Conservation (phyloP, 2,888 invertebrate genomes). For the Caenorhabditis zanzibari region DNA sequence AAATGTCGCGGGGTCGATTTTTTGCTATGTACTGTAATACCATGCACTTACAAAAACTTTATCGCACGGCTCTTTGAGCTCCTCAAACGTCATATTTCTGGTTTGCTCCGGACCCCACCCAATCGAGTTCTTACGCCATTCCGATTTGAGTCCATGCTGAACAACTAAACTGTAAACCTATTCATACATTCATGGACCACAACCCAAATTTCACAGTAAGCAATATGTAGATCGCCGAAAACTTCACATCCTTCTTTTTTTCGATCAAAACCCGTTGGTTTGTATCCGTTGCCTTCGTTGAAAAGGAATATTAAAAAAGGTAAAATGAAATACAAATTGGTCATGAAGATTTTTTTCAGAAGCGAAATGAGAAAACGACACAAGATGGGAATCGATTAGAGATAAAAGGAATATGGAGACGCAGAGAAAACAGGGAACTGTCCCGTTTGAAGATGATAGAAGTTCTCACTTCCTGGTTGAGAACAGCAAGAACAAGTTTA, state of each 20-base stretch:
- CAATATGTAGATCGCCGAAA: slow-evolving; percentile 2
- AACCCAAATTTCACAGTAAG: slow-evolving; percentile 12
- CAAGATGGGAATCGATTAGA: background rate
- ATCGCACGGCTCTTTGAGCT: slow-evolving; percentile 9
- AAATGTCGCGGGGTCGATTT: too few relatives aligned
- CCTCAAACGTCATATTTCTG: background rate
- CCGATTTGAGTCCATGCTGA: background rate
- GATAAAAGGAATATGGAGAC: background rate
- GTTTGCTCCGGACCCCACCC: slow-evolving; percentile 3
- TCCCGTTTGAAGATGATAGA: background rate
- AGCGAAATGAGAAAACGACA: background rate
- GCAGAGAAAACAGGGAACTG: background rate
- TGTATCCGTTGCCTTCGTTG: background rate
- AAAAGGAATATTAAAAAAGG: background rate
- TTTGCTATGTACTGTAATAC: too few relatives aligned
- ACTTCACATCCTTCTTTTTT: slow-evolving; percentile 6
- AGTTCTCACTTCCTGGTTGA: background rate
- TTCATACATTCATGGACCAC: background rate
- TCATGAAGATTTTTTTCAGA: background rate
- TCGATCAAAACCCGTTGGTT: background rate
- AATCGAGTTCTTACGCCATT: slow-evolving; percentile 2
- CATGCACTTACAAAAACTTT: background rate
- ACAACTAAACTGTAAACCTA: background rate
- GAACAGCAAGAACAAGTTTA: background rate
- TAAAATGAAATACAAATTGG: background rate